Conservation (phyloP, 2,797 vertebrate genomes). For the Garrulus glandarius region DNA sequence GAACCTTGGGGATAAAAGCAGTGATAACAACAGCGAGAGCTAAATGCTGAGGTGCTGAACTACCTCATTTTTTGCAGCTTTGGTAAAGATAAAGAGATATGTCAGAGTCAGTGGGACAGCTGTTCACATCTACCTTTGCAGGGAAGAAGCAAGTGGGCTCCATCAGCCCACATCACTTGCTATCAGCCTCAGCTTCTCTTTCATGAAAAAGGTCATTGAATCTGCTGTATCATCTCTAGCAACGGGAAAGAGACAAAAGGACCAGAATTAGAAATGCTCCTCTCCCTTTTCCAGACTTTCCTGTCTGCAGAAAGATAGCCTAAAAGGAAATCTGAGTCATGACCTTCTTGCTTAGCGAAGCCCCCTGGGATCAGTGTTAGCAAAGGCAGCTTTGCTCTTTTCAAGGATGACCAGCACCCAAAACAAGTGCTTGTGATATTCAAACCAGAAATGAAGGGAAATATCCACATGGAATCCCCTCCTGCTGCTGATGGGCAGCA, state of each 20-base stretch:
- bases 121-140: neutral
- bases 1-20: neutral
- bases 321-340: constrained; percentile 3
- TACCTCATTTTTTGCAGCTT: rapidly evolving
- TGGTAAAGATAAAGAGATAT: neutral
- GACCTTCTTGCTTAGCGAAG: neutral
- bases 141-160: neutral
- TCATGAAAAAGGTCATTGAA: neutral
- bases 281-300: neutral
- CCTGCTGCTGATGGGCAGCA: neutral
- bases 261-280: neutral
- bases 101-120: neutral
- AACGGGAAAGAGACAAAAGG: neutral
- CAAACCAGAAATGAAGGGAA: neutral
- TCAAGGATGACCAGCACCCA: neutral
- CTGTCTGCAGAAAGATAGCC: neutral
- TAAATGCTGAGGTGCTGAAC: rapidly evolving
- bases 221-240: neutral
- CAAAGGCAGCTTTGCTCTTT: neutral
- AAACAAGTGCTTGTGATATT: neutral
- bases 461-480: neutral
- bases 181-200: neutral
- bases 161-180: neutral
- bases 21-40: neutral
- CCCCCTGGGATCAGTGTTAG: neutral